Percentiles rank a stretch among this genome's conserved stretches.
These are phyloP conservation scores for Dynastes hyllus DNA, from an alignment of 2,888 invertebrate species.

Conservation along the genomic window DNA sequence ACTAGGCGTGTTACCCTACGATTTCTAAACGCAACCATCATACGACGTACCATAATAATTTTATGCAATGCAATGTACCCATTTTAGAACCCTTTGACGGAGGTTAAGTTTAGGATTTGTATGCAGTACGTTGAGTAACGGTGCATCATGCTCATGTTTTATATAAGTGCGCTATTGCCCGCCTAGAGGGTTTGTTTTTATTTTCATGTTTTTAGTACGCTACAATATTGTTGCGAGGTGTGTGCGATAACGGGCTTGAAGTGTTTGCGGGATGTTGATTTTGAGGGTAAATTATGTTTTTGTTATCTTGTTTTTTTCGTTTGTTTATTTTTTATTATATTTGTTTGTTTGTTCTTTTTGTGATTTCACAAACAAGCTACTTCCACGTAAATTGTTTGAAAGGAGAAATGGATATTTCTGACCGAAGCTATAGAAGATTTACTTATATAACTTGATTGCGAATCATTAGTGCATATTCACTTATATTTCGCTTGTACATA, in stretches of 20 bases:
- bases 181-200: constrained; percentile 7
- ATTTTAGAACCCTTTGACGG: constrained; percentile 13
- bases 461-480: no score
- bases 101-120: constrained; percentile 31
- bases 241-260: constrained; percentile 9
- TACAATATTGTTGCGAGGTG: constrained; percentile 19
- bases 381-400: not conserved
- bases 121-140: constrained; percentile 36
- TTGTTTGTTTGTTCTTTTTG: not conserved
- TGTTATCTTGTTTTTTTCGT: constrained; percentile 7
- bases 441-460: no score
- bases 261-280: constrained; percentile 30
- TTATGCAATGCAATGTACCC: constrained; percentile 31
- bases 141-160: constrained; percentile 27
- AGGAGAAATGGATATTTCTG: no score
- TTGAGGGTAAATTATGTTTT: constrained; percentile 44
- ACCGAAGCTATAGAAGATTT: no score
- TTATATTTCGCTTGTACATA: no score
- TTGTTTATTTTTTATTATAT: not conserved
- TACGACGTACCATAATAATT: constrained; percentile 26
- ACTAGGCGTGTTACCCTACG: constrained; percentile 60
- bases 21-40: constrained; percentile 13
- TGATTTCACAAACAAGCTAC: no score
- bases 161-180: constrained; percentile 9
- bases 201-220: constrained; percentile 23